These are phyloP conservation scores for Amphiprion clarkii DNA, from an alignment of 2,797 vertebrate species.

Conservation along the genomic window DNA sequence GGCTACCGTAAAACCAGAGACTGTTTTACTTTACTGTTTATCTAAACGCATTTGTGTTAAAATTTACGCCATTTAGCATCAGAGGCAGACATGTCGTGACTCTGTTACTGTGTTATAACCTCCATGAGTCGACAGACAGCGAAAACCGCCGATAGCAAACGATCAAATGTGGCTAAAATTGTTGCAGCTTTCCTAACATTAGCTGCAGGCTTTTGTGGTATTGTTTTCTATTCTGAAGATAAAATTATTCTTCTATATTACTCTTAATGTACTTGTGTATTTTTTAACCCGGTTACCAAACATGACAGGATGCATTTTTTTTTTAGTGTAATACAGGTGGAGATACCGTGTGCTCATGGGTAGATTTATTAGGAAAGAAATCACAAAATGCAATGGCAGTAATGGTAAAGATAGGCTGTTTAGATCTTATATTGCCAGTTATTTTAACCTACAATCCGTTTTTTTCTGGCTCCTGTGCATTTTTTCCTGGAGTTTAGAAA, in stretches of 20 bases:
- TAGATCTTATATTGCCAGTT: not conserved
- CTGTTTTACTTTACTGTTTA: rapidly evolving
- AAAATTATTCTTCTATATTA: too few species aligned
- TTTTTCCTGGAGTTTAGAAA: not conserved
- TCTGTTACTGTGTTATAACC: not conserved
- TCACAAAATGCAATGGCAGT: not conserved
- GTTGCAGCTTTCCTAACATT: rapidly evolving
- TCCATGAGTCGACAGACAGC: not conserved
- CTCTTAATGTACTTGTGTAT: not conserved
- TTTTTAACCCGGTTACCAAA: not conserved
- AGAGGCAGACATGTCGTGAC: not conserved
- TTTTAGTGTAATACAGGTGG: too few species aligned
- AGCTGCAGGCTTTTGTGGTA: rapidly evolving
- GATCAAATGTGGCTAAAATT: rapidly evolving
- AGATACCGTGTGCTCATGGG: too few species aligned
- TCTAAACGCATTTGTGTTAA: too few species aligned
- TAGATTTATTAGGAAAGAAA: not conserved
- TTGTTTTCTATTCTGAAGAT: not conserved
- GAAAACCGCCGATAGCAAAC: not conserved
- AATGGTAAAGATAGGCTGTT: not conserved
- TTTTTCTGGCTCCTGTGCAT: not conserved
- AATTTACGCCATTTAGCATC: rapidly evolving
- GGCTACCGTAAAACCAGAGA: not conserved
- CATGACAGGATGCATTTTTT: not conserved
- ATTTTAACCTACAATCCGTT: not conserved